Conservation (phyloP, 2,797 vertebrate species). For the Antennarius maculatus region DNA sequence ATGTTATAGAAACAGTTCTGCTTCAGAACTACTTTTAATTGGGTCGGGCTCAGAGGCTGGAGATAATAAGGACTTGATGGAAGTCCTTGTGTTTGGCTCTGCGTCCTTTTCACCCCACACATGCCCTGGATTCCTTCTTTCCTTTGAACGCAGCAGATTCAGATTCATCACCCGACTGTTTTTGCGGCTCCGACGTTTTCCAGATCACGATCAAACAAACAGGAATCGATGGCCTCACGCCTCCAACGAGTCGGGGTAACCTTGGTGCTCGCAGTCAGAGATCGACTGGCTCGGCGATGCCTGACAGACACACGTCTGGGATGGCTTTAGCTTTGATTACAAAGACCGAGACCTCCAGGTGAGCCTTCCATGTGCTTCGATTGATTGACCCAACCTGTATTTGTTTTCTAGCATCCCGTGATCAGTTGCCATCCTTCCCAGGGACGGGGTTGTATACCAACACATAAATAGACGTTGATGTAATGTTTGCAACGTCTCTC, state of each 20-base stretch:
- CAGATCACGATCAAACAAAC: background rate
- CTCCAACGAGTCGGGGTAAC: slow-evolving; percentile 5
- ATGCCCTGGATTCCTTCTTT: slow-evolving; percentile 9
- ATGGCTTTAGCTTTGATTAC: background rate
- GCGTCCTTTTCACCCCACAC: too few relatives aligned
- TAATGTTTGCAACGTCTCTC: slow-evolving; percentile 33
- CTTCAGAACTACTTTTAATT: too few relatives aligned
- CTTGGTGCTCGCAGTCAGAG: background rate
- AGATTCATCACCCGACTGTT: background rate
- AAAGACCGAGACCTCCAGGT: background rate
- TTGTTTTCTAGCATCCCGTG: slow-evolving; percentile 36
- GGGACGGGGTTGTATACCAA: slow-evolving; percentile 5
- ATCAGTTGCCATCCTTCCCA: slow-evolving; percentile 35
- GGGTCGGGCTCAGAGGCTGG: too few relatives aligned
- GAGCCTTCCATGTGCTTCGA: slow-evolving; percentile 8
- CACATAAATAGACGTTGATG: slow-evolving; percentile 62
- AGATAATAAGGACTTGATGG: too few relatives aligned
- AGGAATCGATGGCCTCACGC: background rate
- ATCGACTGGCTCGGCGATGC: slow-evolving; percentile 20
- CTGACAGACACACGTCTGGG: slow-evolving; percentile 20
- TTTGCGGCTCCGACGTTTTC: background rate
- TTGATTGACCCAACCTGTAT: slow-evolving; percentile 34
- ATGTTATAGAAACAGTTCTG: too few relatives aligned
- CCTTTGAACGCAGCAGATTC: slow-evolving; percentile 16
- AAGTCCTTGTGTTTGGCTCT: too few relatives aligned